Conservation (phyloP, 2,113 vertebrate genomes). For the Thunnus maccoyii region DNA sequence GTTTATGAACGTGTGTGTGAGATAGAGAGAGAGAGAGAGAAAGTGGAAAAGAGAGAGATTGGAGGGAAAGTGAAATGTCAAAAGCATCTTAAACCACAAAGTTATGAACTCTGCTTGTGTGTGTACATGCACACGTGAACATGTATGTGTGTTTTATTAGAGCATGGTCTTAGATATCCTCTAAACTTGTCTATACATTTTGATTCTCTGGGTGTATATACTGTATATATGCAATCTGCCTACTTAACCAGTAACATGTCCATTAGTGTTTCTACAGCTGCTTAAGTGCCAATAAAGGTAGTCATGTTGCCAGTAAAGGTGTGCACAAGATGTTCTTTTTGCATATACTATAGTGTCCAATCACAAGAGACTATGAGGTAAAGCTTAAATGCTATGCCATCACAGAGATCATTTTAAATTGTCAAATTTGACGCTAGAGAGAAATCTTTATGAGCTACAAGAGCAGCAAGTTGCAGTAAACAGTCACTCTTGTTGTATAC, state of each 20-base stretch:
- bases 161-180: conserved; percentile 12
- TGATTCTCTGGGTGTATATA: background rate
- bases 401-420: background rate
- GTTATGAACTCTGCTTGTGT: background rate
- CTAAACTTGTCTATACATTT: conserved; percentile 9
- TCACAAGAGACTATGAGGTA: background rate
- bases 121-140: background rate
- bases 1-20: conserved; percentile 12
- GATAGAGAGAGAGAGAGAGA: background rate
- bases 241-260: too few species aligned
- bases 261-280: too few species aligned
- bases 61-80: conserved; percentile 29
- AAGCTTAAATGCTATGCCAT: background rate
- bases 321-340: background rate
- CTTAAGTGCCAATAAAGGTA: too few species aligned
- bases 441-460: background rate
- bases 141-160: background rate
- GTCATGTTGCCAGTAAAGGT: background rate
- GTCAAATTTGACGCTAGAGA: background rate
- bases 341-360: background rate
- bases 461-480: background rate
- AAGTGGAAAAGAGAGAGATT: background rate
- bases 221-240: too few species aligned
- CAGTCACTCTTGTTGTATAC: background rate
- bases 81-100: conserved; percentile 26